Evolutionary conservation across 1,140 invertebrate genomes (phyloP).

Genomic region (Orchesella cincta): DNA sequence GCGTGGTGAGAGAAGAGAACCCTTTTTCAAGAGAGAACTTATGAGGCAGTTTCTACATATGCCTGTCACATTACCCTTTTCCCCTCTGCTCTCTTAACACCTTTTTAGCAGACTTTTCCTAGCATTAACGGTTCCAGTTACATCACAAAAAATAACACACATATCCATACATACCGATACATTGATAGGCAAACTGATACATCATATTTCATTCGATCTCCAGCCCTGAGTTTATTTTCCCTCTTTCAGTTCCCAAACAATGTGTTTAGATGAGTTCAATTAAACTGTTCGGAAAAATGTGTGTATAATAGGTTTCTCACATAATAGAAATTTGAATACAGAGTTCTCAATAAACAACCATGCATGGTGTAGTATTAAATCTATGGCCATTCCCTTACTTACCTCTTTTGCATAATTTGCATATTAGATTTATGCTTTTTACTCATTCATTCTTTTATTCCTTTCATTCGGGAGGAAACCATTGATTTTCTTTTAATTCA

Average conservation of each 20-base stretch:
- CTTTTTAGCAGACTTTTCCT: too few species aligned
- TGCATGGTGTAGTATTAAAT: background rate
- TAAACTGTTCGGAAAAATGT: background rate
- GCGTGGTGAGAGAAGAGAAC: too few species aligned
- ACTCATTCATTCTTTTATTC: slow-evolving; percentile 13
- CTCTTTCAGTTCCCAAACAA: background rate
- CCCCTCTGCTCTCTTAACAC: too few species aligned
- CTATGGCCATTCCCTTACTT: background rate
- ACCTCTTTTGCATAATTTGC: background rate
- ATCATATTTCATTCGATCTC: too few species aligned
- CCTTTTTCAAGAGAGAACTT: too few species aligned
- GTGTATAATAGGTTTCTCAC: too few species aligned
- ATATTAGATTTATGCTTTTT: too few species aligned
- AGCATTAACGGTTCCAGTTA: too few species aligned
- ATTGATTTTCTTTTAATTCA: slow-evolving; percentile 9
- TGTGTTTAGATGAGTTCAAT: background rate
- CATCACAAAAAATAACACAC: background rate
- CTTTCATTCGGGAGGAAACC: background rate
- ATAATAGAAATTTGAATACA: slow-evolving; percentile 7
- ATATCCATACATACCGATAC: background rate
- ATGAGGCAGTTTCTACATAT: too few species aligned
- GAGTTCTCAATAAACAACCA: background rate
- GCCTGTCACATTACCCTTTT: too few species aligned
- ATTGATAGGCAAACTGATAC: too few species aligned
- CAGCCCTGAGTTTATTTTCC: too few species aligned